These are phyloP conservation scores for Oithona nana DNA, from an alignment of 2,888 invertebrate genomes.

Conservation along the genomic window DNA sequence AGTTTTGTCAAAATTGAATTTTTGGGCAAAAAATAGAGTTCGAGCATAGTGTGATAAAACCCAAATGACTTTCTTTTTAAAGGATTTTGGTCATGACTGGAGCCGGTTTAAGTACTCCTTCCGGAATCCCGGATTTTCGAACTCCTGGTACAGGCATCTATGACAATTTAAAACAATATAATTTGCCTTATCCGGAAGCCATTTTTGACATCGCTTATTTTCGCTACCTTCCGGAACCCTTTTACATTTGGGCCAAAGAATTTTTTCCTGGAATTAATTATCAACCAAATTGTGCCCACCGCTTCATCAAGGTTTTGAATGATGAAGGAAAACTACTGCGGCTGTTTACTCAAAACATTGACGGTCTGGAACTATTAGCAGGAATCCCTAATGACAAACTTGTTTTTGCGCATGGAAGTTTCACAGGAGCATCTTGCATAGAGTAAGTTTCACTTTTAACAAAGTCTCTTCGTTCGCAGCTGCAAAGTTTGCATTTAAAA, in stretches of 20 bases:
- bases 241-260: constrained; percentile 29
- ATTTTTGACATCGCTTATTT: constrained; percentile 32
- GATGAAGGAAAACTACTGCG: constrained; percentile 28
- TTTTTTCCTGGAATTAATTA: constrained; percentile 29
- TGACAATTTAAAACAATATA: constrained; percentile 30
- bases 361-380: constrained; percentile 26
- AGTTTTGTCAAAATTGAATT: too few species aligned
- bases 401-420: constrained; percentile 10
- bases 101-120: constrained; percentile 32
- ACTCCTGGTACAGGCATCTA: constrained; percentile 25
- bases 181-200: constrained; percentile 31
- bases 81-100: constrained; percentile 32
- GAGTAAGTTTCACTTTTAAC: too few species aligned
- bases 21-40: too few species aligned
- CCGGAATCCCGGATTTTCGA: constrained; percentile 34
- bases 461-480: too few species aligned
- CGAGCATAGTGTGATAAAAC: too few species aligned
- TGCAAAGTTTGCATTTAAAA: too few species aligned
- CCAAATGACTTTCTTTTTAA: too few species aligned
- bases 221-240: constrained; percentile 28
- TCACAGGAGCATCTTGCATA: not conserved
- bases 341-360: constrained; percentile 32
- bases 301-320: constrained; percentile 28
- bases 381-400: not conserved
- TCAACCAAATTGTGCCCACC: constrained; percentile 30